phyloP scores from a whole-genome alignment of 2,113 vertebrate genomes.

The Heloderma charlesbogerti region DNA sequence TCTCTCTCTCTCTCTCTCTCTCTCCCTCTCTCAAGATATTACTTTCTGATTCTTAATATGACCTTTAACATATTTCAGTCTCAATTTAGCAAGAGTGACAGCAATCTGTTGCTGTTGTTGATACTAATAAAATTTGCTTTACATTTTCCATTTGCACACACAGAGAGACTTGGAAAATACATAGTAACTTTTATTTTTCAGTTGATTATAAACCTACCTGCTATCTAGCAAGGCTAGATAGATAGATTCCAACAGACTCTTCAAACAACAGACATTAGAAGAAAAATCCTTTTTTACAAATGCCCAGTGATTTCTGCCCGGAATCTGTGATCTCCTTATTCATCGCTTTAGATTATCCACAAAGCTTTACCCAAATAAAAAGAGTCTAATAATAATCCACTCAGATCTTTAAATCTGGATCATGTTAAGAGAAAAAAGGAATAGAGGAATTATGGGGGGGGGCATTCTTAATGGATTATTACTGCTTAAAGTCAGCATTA shows the following conservation, averaged over 20 bases:
- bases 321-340: constrained; percentile 31
- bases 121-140: constrained; percentile 34
- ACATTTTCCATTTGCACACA: constrained; percentile 32
- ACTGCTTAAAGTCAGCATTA: constrained; percentile 15
- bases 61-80: constrained; percentile 22
- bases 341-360: constrained; percentile 22
- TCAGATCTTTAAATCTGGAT: constrained; percentile 42
- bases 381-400: constrained; percentile 37
- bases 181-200: constrained; percentile 30
- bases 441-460: not conserved
- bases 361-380: constrained; percentile 12
- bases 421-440: not conserved
- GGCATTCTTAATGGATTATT: not conserved
- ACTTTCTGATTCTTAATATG: not conserved
- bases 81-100: constrained; percentile 36
- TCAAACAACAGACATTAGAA: constrained; percentile 32
- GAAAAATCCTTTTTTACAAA: constrained; percentile 32
- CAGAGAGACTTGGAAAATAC: constrained; percentile 11
- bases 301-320: constrained; percentile 27
- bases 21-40: not conserved
- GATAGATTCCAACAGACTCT: not conserved
- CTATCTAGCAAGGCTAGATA: constrained; percentile 12
- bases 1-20: constrained; percentile 12
- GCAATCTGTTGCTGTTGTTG: constrained; percentile 52
- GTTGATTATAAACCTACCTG: constrained; percentile 17